Base-by-base conservation (phyloP, 2,888 invertebrate species). In the Lepas anatifera region DNA sequence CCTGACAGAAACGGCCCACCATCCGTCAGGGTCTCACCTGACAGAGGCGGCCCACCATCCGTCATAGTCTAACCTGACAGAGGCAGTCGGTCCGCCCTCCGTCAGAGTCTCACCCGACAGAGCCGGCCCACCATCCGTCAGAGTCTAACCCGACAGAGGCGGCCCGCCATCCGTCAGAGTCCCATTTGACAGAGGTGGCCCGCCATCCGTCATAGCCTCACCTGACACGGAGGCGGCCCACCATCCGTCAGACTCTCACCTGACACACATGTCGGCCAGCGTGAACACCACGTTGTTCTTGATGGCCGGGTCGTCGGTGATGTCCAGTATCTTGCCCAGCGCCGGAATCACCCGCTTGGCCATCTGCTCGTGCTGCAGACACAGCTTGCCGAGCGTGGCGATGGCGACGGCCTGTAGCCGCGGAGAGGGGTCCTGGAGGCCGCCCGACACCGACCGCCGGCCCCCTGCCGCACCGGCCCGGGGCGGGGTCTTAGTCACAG, bases 251-350 rank as follows among this genome's bases (percentile, higher is more conserved):
- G 29, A 58, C 46, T 64, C 67, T 71, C 71, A 83, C 81, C 85
- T 85, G 74, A 85, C 82, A 78, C 88, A 88, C 68, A 89, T 83
- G 78, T 90, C 89, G 0, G 85, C 82, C 73, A 87, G 81, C 48
- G 86, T 84, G 73, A 86, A 83, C 69, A 89, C 84, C 41, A 88
- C 83, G 80, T 89, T 89, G 77, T 87, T 83, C 52, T 87, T 81
- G 13, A 89, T 82, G 29, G 83, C 80, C 35, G 83, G 78, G 71
- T 85, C 83, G 63, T 80, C 80, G n/a, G 78, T 77, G 25, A 77
- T 75, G 68, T 83, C 82, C 76, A 89, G 81, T 74, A 88, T 81
- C 68, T 81, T 78, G 1, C 86, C 87, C 70, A 89, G 80, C 69
- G 85, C 82, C 32, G 87, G 86, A 71, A 88, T 85, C 70, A 85